Conservation (phyloP, 1,140 invertebrate genomes). For the Stenopsyche tienmushanensis region DNA sequence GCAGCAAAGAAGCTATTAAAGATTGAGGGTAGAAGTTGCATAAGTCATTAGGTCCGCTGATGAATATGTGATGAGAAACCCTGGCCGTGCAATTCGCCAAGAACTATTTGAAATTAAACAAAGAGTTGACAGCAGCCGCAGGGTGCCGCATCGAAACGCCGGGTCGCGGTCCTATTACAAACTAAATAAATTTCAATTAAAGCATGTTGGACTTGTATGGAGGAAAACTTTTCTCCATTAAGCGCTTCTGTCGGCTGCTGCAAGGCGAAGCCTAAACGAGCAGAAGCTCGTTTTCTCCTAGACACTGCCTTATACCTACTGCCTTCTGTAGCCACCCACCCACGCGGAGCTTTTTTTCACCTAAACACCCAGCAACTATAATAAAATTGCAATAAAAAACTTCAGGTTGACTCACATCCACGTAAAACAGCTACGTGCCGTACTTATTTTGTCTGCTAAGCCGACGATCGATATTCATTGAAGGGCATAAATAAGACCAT, state of each 20-base stretch:
- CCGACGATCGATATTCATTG: no score
- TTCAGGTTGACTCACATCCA: no score
- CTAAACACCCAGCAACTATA: no score
- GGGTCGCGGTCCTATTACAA: conserved; percentile 31
- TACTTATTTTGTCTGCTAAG: no score
- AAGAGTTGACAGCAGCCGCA: not conserved
- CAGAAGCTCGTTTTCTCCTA: conserved; percentile 29
- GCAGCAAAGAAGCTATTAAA: no score
- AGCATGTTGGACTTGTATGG: conserved; percentile 34
- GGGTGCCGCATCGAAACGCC: not conserved
- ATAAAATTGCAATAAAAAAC: no score
- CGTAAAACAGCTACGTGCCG: no score
- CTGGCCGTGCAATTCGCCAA: no score
- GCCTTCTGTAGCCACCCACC: not conserved
- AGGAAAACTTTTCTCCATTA: conserved; percentile 40
- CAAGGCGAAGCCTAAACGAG: conserved; percentile 29
- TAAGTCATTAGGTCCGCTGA: conserved; percentile 12
- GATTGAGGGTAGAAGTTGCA: no score
- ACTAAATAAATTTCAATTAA: conserved; percentile 42
- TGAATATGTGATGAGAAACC: conserved; percentile 21
- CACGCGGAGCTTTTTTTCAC: no score
- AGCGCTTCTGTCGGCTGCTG: conserved; percentile 29
- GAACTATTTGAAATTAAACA: not conserved
- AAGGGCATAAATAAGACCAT: no score
- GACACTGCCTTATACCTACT: conserved; percentile 1